Percentiles rank a stretch among this genome's conserved stretches.
Conservation (phyloP, 2,888 invertebrate species). For the Poecilobothrus nobilitatus region DNA sequence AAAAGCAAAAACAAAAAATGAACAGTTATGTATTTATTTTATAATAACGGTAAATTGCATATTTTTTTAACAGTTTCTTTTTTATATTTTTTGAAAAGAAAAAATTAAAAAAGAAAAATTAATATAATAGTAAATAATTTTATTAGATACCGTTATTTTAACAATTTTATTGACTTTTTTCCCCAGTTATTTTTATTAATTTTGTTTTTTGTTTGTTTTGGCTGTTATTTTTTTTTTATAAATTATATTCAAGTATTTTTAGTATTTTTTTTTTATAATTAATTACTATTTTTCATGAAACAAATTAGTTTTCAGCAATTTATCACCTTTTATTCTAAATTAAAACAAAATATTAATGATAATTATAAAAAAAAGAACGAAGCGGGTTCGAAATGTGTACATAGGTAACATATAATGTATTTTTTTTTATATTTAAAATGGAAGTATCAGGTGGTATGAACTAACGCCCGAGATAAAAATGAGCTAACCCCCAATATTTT, state of each 20-base stretch:
- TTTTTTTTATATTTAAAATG: too few species aligned
- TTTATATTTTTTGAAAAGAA: background rate
- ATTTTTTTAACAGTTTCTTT: background rate
- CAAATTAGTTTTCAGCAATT: constrained; percentile 21
- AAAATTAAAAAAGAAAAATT: background rate
- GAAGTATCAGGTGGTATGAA: too few species aligned
- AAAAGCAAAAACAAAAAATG: background rate
- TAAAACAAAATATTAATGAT: background rate
- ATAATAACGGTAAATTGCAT: background rate
- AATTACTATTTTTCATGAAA: constrained; percentile 23
- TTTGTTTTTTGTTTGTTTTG: background rate
- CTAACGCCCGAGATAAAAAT: too few species aligned
- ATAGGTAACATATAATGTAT: too few species aligned
- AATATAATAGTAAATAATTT: background rate
- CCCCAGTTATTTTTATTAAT: too few species aligned
- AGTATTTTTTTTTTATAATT: constrained; percentile 15
- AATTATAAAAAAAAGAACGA: too few species aligned
- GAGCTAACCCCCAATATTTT: too few species aligned
- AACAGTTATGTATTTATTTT: background rate
- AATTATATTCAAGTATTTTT: background rate
- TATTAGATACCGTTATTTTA: constrained; percentile 1
- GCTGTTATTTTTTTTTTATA: background rate
- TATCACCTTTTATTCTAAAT: constrained; percentile 16
- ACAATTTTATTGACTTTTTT: background rate
- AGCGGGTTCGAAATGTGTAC: too few species aligned